phyloP scores from a whole-genome alignment of 2,888 invertebrate species.

The Dynastes grantii region DNA sequence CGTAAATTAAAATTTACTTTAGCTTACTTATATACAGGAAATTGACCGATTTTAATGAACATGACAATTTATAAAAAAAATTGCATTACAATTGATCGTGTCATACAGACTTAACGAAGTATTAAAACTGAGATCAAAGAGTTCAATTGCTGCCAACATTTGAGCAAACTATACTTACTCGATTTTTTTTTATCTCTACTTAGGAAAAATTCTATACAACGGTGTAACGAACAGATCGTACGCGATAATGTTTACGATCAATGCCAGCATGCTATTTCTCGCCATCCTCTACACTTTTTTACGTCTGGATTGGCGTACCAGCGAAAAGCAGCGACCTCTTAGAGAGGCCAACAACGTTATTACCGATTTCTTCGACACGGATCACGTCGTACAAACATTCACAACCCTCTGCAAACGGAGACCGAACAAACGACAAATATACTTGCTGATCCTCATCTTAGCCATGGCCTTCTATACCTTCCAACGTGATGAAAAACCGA shows the following conservation, averaged over 20 bases:
- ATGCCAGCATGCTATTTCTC: slow-evolving; percentile 75
- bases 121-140: too few relatives aligned
- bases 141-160: too few relatives aligned
- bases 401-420: slow-evolving; percentile 77
- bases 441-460: slow-evolving; percentile 79
- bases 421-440: slow-evolving; percentile 74
- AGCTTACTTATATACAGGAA: too few relatives aligned
- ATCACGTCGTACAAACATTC: slow-evolving; percentile 78
- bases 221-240: slow-evolving; percentile 78
- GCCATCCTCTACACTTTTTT: slow-evolving; percentile 79
- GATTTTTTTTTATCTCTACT: slow-evolving; percentile 20
- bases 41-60: too few relatives aligned
- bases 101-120: too few relatives aligned
- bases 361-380: slow-evolving; percentile 81
- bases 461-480: slow-evolving; percentile 87
- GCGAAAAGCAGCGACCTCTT: slow-evolving; percentile 76
- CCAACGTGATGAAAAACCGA: slow-evolving; percentile 86
- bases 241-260: slow-evolving; percentile 82
- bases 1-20: too few relatives aligned
- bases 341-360: slow-evolving; percentile 74
- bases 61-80: too few relatives aligned
- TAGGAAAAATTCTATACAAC: slow-evolving; percentile 67
- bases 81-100: too few relatives aligned
- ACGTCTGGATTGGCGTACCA: slow-evolving; percentile 81
- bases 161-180: too few relatives aligned